Conservation (phyloP, 2,113 vertebrate species). For the Embiotoca jacksoni region DNA sequence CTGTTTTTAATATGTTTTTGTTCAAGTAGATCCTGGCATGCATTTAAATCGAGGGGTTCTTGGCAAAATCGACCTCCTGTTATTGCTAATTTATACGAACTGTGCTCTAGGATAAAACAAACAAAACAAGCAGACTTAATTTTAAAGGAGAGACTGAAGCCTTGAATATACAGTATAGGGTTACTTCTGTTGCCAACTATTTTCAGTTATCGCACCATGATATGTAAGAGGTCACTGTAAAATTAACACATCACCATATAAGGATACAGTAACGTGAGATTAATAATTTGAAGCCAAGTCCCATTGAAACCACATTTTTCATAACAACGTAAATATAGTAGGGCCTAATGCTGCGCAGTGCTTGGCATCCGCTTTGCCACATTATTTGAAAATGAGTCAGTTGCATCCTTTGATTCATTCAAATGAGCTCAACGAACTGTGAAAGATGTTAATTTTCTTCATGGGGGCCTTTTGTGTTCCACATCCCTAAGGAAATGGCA, state of each 20-base stretch:
- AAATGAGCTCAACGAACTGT: slow-evolving; percentile 80
- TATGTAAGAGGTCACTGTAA: neutral
- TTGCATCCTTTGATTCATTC: slow-evolving; percentile 76
- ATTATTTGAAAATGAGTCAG: slow-evolving; percentile 67
- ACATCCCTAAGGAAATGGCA: slow-evolving; percentile 61
- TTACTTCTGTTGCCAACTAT: neutral
- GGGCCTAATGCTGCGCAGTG: slow-evolving; percentile 20
- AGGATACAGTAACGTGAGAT: neutral
- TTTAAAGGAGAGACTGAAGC: neutral
- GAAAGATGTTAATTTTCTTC: slow-evolving; percentile 78
- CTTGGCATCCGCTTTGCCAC: slow-evolving; percentile 42
- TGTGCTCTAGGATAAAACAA: neutral
- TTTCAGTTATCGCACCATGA: neutral
- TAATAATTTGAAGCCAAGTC: slow-evolving; percentile 16
- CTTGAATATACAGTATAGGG: neutral
- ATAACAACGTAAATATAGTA: slow-evolving; percentile 36
- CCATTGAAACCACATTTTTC: slow-evolving; percentile 17
- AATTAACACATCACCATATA: neutral
- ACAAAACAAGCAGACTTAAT: neutral
- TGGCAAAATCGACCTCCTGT: neutral
- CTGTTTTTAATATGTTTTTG: neutral
- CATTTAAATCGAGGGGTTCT: neutral
- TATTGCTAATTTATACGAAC: neutral
- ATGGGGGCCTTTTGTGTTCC: slow-evolving; percentile 72
- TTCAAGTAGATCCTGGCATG: slow-evolving; percentile 13